Evolutionary conservation across 1,140 invertebrate species (phyloP).

Genomic region (Pogonomyrmex californicus): DNA sequence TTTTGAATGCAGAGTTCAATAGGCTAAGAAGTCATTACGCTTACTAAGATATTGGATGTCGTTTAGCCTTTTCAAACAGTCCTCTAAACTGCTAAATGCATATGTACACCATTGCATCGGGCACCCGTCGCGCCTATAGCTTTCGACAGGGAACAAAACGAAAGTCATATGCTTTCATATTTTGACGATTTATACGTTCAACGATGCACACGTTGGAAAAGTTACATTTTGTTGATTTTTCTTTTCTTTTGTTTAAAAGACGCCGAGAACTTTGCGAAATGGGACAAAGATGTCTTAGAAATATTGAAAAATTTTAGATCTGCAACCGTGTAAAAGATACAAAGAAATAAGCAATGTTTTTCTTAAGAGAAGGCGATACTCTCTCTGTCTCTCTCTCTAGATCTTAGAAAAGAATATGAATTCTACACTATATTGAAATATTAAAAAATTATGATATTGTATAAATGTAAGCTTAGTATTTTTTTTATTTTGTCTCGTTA

Average conservation of each 20-base stretch:
- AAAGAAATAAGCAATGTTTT: background rate
- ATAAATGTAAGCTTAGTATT: background rate
- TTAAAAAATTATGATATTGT: conserved; percentile 20
- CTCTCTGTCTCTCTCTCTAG: background rate
- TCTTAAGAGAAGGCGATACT: background rate
- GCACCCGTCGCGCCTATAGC: conserved; percentile 43
- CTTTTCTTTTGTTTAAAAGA: background rate
- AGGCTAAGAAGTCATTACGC: conserved; percentile 42
- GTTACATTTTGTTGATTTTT: conserved; percentile 13
- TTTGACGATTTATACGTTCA: conserved; percentile 58
- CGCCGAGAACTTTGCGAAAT: background rate
- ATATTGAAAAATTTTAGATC: background rate
- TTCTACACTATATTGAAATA: background rate
- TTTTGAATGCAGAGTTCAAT: conserved; percentile 24
- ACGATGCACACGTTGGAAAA: conserved; percentile 53
- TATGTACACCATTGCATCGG: conserved; percentile 46
- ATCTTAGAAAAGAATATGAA: background rate
- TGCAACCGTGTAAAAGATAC: background rate
- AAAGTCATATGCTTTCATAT: conserved; percentile 66
- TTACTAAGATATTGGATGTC: conserved; percentile 53
- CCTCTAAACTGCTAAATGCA: conserved; percentile 28
- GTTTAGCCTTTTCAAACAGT: conserved; percentile 24
- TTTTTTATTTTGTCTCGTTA: conserved; percentile 2
- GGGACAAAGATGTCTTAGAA: background rate
- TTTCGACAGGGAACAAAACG: conserved; percentile 75